These are phyloP conservation scores for cat (Felis catus) DNA, from an alignment of 2,113 vertebrate genomes.

Conservation along the genomic window DNA sequence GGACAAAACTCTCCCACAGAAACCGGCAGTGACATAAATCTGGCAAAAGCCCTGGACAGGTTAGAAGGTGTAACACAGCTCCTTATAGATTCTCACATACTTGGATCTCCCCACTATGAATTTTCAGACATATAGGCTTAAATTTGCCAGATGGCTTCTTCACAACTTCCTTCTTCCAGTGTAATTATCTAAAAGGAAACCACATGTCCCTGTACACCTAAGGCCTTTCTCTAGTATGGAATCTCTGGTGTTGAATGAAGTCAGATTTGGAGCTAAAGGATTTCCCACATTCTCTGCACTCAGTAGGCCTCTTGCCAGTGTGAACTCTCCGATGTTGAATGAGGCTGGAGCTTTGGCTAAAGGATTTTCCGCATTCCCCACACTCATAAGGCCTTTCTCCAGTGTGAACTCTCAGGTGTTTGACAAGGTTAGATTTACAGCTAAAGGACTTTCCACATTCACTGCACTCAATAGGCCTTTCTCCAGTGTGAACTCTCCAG, in stretches of 20 bases:
- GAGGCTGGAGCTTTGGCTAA: slow-evolving; percentile 62
- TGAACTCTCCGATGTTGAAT: slow-evolving; percentile 60
- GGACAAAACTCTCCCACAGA: neutral
- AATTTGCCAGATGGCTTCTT: neutral
- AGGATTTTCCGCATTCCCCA: slow-evolving; percentile 56
- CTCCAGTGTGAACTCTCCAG: slow-evolving; percentile 71
- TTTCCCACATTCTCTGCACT: slow-evolving; percentile 8
- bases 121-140: neutral
- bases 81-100: neutral
- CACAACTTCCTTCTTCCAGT: neutral
- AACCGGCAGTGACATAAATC: neutral
- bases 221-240: slow-evolving; percentile 31
- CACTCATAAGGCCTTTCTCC: slow-evolving; percentile 69
- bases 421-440: slow-evolving; percentile 66
- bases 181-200: neutral
- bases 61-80: neutral
- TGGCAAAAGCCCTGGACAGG: neutral
- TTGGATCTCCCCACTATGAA: neutral
- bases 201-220: neutral
- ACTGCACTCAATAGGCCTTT: slow-evolving; percentile 64
- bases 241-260: slow-evolving; percentile 29
- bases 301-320: slow-evolving; percentile 33
- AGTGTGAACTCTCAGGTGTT: slow-evolving; percentile 69
- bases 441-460: slow-evolving; percentile 71
- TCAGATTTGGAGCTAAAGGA: slow-evolving; percentile 32